Evolutionary conservation across 2,888 invertebrate species (phyloP), one percentile per base, ranked within the genome.

Genomic region (Chalcis sispes): DNA sequence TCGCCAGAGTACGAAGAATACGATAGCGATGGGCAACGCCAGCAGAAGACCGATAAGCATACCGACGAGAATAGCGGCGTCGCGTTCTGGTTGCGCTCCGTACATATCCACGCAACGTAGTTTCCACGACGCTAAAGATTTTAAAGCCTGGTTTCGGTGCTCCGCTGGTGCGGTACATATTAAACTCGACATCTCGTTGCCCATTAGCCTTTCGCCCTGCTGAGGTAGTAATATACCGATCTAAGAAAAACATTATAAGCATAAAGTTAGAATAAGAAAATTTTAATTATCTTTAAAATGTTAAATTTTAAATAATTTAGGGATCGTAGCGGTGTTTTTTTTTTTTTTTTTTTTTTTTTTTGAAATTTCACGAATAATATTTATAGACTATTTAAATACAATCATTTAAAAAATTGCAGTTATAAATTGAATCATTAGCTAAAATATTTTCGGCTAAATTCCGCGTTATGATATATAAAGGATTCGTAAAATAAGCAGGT

Each of bases 51-150:
- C 94, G 64, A 94, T 91, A 7, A 95, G 89, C 0, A 94, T 88
- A 0, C 93, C 94, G 0, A 95, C 90, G 27, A 95, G 89, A 32
- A 95, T 89, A 4, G 92, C 90, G 0, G 93, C 94, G 80, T 95
- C 94, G 40, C 89, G 90, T 85, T 93, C 93, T 0, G 95, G 93
- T 59, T 91, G 88, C 64, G 92, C 90, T 0, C 92, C 92, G 81
- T 92, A 92, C 4, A 90, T 84, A 89, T 94, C 94, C 18, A 93
- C 87, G 81, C 95, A 95, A 5, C 94, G 88, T 90, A 95, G 91
- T 65, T 92, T 90, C 1, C 89, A 88, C 0, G 90, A 87, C 58
- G 91, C 89, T 0, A 95, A 86, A 0, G 93, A 91, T 1, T 90
- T 88, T 84, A 95, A 90, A 0, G 90, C 91, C 78, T 90, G 90